A percentile compares a stretch with the other conserved stretches of the same genome.
Conservation (phyloP, 1,140 invertebrate species). For the Dinoponera quadriceps region DNA sequence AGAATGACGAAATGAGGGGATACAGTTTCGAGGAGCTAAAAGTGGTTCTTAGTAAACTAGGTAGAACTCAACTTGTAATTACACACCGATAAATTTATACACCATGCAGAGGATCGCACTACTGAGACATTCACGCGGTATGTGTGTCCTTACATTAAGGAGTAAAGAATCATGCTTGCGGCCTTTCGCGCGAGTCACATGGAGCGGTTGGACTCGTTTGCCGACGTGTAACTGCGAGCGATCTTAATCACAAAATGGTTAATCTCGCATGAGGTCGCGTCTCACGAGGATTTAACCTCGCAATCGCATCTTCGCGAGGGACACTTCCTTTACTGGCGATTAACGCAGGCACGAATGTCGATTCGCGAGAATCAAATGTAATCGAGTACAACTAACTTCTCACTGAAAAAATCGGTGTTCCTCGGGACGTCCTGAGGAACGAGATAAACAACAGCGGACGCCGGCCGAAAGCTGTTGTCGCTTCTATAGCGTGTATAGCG, state of each 20-base stretch:
- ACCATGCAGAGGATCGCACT: slow-evolving; percentile 36
- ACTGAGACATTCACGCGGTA: not conserved
- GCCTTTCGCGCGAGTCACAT: not conserved
- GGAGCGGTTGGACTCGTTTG: not conserved
- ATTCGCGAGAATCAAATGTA: not conserved
- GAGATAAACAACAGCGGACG: no score
- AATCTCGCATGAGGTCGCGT: no score
- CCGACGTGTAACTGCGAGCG: slow-evolving; percentile 10
- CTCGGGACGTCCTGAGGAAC: no score
- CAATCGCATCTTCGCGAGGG: no score
- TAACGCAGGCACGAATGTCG: not conserved
- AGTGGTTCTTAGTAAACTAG: not conserved
- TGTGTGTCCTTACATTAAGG: slow-evolving; percentile 32
- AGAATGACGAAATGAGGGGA: not conserved
- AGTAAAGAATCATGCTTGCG: slow-evolving; percentile 11
- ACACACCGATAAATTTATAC: slow-evolving; percentile 24
- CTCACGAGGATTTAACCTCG: no score
- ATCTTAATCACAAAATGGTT: not conserved
- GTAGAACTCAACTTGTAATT: slow-evolving; percentile 1
- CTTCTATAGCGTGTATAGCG: no score
- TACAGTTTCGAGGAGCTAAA: not conserved
- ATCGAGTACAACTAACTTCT: no score
- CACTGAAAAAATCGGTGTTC: no score
- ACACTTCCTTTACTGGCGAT: not conserved
- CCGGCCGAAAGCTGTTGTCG: no score